Evolutionary conservation across 2,113 vertebrate species (phyloP).

Genomic region (Hassar affinis): DNA sequence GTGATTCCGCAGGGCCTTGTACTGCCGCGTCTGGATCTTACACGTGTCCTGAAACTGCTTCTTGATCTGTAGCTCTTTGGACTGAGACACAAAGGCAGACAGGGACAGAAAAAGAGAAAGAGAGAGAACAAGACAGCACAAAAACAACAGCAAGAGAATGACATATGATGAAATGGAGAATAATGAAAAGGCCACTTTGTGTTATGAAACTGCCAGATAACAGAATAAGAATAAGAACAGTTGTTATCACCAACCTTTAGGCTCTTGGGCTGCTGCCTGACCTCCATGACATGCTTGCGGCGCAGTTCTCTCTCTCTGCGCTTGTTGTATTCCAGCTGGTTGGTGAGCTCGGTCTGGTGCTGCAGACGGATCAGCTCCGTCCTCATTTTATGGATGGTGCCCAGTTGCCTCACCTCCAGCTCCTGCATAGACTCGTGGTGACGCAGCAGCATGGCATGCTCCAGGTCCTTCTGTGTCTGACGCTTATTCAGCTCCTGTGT

Average conservation of each 20-base stretch:
- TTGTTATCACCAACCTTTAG: conserved; percentile 80
- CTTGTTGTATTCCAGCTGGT: conserved; percentile 99
- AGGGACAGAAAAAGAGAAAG: conserved; percentile 1
- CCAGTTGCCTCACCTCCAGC: conserved; percentile 95
- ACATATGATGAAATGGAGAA: neutral
- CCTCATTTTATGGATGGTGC: conserved; percentile 92
- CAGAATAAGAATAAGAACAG: no score
- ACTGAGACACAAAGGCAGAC: conserved; percentile 62
- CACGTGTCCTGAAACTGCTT: conserved; percentile 96
- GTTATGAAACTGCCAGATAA: neutral
- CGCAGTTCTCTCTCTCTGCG: conserved; percentile 92
- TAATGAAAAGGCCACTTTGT: neutral
- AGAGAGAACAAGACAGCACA: neutral
- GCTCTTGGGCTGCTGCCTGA: conserved; percentile 98
- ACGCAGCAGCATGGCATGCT: conserved; percentile 95
- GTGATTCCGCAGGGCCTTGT: conserved; percentile 96
- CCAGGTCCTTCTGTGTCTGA: conserved; percentile 97
- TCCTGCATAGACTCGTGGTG: conserved; percentile 99
- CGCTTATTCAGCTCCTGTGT: conserved; percentile 93
- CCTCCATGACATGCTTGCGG: conserved; percentile 97
- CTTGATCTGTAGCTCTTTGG: conserved; percentile 89
- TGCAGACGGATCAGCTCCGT: conserved; percentile 92
- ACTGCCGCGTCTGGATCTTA: conserved; percentile 97
- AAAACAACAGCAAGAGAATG: conserved; percentile 30
- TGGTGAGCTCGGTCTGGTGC: conserved; percentile 98